Base-by-base conservation (phyloP, 2,113 vertebrate species). In the Cyprinodon brontotheroides region DNA sequence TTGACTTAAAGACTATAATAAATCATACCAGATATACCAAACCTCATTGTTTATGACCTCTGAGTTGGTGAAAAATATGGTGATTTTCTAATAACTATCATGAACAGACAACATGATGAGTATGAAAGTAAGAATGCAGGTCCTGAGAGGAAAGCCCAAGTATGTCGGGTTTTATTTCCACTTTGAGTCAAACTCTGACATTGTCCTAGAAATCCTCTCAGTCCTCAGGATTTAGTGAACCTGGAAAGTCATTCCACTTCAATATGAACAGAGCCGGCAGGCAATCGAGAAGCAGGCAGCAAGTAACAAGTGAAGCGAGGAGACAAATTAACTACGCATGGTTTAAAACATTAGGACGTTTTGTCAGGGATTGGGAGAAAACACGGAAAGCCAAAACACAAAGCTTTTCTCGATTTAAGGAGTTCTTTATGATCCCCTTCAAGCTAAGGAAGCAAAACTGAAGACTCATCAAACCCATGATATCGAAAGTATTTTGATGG, bases 201-300 rank as follows among this genome's bases (percentile, higher is more conserved):
- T 43, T 43, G 65, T 68, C 66, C 39, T n/a, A 81, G 86, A 89
- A 86, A 89, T 90, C 80, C 72, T 71, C 66, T 59, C 10, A 2
- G 68, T 72, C 75, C 40, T n/a, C 38, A 20, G 39, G 59, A 47
- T 61, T n/a, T n/a, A n/a, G n/a, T n/a, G n/a, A n/a, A n/a, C n/a
- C 82, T 89, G 88, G 74, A 66, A 78, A 86, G 83, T 68, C 45
- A 41, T 62, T 85, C 65, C 77, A 38, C 75, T 6, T 17, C 50
- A 70, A 38, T 68, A 64, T 43, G 65, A 74, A 68, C 69, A 4
- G 65, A 68, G 75, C 72, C 75, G 0, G 37, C 48, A 50, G 81
- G 79, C 75, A 47, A 17, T n/a, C 57, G n/a, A 53, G 48, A 61
- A 67, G 66, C 68, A 15, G 73, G 59, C 41, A 74, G 15, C 11